Evolutionary conservation across 92 coral and sea anemone species (phyloP), one percentile per base, ranked within the genome.

Genomic region (Palythoa caribaeorum): DNA sequence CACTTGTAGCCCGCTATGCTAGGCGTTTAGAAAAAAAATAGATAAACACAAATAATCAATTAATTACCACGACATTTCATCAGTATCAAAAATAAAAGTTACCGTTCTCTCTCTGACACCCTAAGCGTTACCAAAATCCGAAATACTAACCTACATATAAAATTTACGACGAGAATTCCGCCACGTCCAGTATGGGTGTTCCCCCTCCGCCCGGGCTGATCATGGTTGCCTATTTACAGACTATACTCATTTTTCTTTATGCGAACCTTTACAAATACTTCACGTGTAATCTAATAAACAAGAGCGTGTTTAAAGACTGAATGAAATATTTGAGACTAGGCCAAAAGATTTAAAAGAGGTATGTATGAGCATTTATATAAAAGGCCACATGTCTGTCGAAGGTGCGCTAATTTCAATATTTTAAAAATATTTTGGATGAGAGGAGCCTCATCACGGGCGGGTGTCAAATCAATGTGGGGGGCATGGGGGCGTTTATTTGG

Each of bases 71-170:
- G 35, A 63, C 70, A 14, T 63, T 63, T 63, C 70, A 63, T 63
- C 2, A 63, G 70, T 63, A 8, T 63, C 70, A 63, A 63, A 72
- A 72, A 72, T 83, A 65, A 62, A 83, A 65, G 87, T 83, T 83
- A 83, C 87, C 87, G 54, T 65, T 66, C 13, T 83, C 78, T 83
- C 87, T 83, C 74, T 21, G 87, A 83, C 87, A 62, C 87, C 87
- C 78, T 63, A 62, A 63, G 77, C 54, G 52, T 83, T n/a, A 59
- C 87, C 87, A 83, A 38, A 72, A 72, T 72, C 50, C 20, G 51
- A 72, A 72, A 72, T 37, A 38, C 38, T 72, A 72, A 72, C 76
- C 76, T 52, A 7, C 9, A 11, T 72, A 72, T 54, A 40, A 69
- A 69, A 69, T 69, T 69, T 69, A 21, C 73, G 73, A 69, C 73